A percentile compares a stretch with the other conserved stretches of the same genome.
Evolutionary conservation across 2,888 invertebrate genomes (phyloP).

Genomic region (Heliconius charithonia): DNA sequence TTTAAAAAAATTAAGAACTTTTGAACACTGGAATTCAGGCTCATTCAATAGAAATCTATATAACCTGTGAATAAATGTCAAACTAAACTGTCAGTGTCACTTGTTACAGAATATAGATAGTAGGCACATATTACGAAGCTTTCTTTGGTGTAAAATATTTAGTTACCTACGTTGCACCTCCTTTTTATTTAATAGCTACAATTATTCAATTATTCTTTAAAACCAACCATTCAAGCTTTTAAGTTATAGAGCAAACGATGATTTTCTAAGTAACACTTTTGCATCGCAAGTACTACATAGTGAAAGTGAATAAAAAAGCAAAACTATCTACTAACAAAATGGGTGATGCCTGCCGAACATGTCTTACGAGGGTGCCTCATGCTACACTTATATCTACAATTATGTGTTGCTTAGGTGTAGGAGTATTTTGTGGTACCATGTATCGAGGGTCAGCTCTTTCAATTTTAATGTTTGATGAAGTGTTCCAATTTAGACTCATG

Average conservation of each 20-base stretch:
- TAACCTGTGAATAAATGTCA: too few relatives aligned
- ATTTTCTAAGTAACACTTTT: background rate
- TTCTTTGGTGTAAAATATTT: background rate
- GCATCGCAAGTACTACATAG: background rate
- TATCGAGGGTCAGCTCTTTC: conserved; percentile 94
- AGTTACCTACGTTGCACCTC: background rate
- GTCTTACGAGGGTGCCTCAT: conserved; percentile 95
- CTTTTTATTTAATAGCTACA: background rate
- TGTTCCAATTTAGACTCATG: conserved; percentile 91
- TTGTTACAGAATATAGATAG: too few relatives aligned
- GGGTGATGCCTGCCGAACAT: conserved; percentile 91
- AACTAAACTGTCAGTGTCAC: too few relatives aligned
- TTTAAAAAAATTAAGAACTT: too few relatives aligned
- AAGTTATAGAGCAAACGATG: background rate
- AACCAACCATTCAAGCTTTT: background rate
- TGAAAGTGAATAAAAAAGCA: conserved; percentile 10
- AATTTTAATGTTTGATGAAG: conserved; percentile 93
- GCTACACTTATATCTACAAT: conserved; percentile 97
- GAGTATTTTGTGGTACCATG: conserved; percentile 97
- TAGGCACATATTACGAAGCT: background rate
- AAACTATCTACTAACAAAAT: conserved; percentile 52
- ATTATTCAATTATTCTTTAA: background rate
- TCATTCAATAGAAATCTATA: too few relatives aligned
- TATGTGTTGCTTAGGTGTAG: conserved; percentile 96
- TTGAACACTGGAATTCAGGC: too few relatives aligned